A percentile compares a stretch with the other conserved stretches of the same genome.
phyloP scores from a whole-genome alignment of 2,797 vertebrate genomes.

The Natrix natrix region DNA sequence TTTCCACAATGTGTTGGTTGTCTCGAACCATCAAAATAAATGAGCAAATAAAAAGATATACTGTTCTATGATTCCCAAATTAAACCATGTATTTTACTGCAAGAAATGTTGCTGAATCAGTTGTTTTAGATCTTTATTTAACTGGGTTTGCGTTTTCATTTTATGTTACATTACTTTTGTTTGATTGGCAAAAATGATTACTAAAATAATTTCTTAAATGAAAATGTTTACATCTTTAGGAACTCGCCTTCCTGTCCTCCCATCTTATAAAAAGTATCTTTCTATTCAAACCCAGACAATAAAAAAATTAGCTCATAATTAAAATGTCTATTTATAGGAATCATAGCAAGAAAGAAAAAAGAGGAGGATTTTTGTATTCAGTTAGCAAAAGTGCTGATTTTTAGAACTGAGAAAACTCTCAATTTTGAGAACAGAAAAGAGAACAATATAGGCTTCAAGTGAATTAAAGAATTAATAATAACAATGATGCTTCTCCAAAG shows the following conservation, averaged over 20 bases:
- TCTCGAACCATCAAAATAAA: slow-evolving; percentile 25
- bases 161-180: not conserved
- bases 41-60: slow-evolving; percentile 27
- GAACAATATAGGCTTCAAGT: not conserved
- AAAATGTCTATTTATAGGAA: slow-evolving; percentile 1
- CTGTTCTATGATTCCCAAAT: slow-evolving; percentile 3
- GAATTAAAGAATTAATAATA: not conserved
- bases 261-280: not conserved
- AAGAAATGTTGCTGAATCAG: not conserved
- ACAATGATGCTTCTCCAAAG: not conserved
- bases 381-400: not conserved
- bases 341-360: not conserved
- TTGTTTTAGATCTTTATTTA: slow-evolving; percentile 30
- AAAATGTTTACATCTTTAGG: not conserved
- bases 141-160: not conserved
- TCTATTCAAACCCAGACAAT: not conserved
- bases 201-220: not conserved
- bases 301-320: not conserved
- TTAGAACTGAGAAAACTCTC: not conserved
- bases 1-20: slow-evolving; percentile 12
- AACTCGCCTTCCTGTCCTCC: not conserved
- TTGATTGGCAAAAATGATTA: not conserved
- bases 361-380: not conserved
- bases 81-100: not conserved
- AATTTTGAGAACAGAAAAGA: not conserved